Conservation (phyloP, 2,113 vertebrate species). For the Thermophis baileyi region DNA sequence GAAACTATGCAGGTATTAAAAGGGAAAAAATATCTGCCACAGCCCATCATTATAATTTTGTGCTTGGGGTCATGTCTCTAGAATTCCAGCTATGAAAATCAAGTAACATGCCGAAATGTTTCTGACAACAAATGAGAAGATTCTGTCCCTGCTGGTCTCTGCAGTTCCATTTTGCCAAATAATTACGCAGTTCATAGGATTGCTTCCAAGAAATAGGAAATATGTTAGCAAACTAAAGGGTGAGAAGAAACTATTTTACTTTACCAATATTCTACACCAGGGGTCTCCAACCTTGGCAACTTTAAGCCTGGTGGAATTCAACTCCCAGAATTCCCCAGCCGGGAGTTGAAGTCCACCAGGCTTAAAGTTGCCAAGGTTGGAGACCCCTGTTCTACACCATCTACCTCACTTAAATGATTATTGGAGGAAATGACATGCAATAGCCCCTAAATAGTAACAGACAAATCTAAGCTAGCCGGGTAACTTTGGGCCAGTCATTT, state of each 20-base stretch:
- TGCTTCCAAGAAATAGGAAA: neutral
- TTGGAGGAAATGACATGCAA: neutral
- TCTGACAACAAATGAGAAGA: neutral
- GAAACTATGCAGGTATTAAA: conserved; percentile 38
- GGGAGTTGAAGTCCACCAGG: too few species aligned
- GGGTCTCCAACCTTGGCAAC: too few species aligned
- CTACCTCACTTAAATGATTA: neutral
- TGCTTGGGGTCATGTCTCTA: neutral
- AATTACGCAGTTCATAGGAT: neutral
- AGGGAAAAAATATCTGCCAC: neutral
- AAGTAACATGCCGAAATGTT: neutral
- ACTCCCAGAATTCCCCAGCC: too few species aligned
- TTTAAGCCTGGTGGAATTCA: too few species aligned
- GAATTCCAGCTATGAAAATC: neutral
- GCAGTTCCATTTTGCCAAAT: neutral
- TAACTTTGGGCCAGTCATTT: neutral
- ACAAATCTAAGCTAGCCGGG: neutral
- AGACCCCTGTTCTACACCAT: neutral
- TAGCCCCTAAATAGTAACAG: neutral
- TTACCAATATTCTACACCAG: neutral
- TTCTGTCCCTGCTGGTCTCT: neutral
- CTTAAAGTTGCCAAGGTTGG: too few species aligned
- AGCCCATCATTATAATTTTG: neutral
- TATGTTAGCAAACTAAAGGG: neutral
- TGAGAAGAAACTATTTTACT: neutral